Percentiles rank a stretch among this genome's conserved stretches.
phyloP scores from a whole-genome alignment of 2,113 vertebrate genomes.

The Corythaeola cristata region DNA sequence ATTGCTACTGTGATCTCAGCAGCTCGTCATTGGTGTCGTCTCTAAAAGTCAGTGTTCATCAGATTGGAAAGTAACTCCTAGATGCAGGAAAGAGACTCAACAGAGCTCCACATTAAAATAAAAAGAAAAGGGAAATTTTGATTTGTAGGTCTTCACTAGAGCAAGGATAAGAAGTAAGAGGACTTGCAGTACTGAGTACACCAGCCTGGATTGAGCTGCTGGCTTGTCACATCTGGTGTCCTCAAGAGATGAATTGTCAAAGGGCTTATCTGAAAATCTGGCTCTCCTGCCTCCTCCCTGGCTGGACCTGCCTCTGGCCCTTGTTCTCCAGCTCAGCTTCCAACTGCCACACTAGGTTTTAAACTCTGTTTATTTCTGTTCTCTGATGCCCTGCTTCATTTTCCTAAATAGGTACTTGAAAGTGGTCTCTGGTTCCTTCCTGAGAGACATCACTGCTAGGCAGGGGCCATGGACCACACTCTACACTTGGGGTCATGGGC shows the following conservation, averaged over 20 bases:
- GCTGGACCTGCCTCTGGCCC: not conserved
- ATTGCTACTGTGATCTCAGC: constrained; percentile 62
- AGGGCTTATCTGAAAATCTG: not conserved
- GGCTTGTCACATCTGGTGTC: not conserved
- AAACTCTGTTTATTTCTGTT: not conserved
- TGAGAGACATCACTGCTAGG: not conserved
- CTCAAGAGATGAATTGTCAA: not conserved
- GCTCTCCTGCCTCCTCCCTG: not conserved
- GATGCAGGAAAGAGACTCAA: constrained; percentile 8
- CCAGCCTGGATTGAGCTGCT: not conserved
- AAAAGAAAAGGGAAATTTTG: not conserved
- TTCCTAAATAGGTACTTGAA: not conserved
- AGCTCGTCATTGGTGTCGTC: constrained; percentile 29
- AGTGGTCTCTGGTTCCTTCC: not conserved
- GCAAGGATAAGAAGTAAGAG: not conserved
- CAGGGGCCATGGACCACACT: not conserved
- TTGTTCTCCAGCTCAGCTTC: not conserved
- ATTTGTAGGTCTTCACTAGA: not conserved
- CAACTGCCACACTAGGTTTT: not conserved
- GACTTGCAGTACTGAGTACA: not conserved
- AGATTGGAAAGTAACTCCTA: constrained; percentile 41
- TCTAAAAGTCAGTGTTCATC: constrained; percentile 39
- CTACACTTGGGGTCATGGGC: too few relatives aligned
- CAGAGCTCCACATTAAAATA: not conserved
- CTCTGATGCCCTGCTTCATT: not conserved